A percentile compares a stretch with the other conserved stretches of the same genome.
Conservation (phyloP, 2,888 invertebrate species). For the Aplocera efformata region DNA sequence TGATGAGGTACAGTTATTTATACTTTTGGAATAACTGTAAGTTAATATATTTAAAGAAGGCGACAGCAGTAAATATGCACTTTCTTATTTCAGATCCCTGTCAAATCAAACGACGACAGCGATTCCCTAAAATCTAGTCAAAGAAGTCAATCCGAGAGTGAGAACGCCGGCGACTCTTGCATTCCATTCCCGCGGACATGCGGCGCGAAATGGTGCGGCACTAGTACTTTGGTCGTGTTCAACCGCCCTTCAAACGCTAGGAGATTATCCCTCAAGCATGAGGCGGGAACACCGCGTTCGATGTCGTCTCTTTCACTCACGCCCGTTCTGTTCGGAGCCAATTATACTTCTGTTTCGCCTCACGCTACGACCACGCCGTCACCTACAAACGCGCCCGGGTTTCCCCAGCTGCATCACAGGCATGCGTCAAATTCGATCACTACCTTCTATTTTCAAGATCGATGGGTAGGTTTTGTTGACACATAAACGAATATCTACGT, state of each 20-base stretch:
- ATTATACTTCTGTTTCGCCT: constrained; percentile 66
- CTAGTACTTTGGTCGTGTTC: constrained; percentile 92
- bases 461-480: constrained; percentile 73
- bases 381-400: constrained; percentile 69
- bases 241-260: constrained; percentile 86
- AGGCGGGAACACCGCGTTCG: constrained; percentile 86
- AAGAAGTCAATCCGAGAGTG: constrained; percentile 71
- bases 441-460: constrained; percentile 90
- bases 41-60: neutral
- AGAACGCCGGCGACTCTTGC: constrained; percentile 85
- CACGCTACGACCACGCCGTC: constrained; percentile 76
- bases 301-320: constrained; percentile 69
- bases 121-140: constrained; percentile 74
- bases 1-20: constrained; percentile 74
- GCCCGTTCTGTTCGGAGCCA: constrained; percentile 58
- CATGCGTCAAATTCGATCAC: constrained; percentile 83
- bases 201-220: constrained; percentile 95
- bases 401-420: constrained; percentile 73
- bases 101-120: constrained; percentile 77
- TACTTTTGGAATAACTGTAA: neutral
- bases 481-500: too few relatives aligned
- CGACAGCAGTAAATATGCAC: neutral
- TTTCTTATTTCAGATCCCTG: constrained; percentile 64
- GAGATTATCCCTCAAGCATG: constrained; percentile 83
- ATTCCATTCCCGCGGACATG: constrained; percentile 97